Percentiles rank a stretch among this genome's conserved stretches.
Conservation (phyloP, 2,888 invertebrate species). For the Drosophila pseudotalamancana region DNA sequence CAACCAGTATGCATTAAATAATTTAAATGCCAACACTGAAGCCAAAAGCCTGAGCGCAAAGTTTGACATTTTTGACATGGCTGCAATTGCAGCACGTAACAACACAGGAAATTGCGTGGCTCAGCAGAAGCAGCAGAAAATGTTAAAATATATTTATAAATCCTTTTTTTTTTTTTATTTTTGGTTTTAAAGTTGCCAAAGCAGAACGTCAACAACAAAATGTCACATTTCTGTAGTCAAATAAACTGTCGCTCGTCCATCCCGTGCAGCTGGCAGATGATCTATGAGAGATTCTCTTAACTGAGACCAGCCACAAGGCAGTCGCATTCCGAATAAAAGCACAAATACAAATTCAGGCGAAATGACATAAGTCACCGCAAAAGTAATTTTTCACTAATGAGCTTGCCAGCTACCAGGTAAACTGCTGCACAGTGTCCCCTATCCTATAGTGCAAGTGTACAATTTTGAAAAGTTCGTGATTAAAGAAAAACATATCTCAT, state of each 20-base stretch:
- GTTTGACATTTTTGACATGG: constrained; percentile 62
- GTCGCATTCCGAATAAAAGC: constrained; percentile 52
- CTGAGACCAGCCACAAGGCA: constrained; percentile 42
- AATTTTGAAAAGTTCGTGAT: too few species aligned
- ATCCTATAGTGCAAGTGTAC: not conserved
- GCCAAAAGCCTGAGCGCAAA: constrained; percentile 21
- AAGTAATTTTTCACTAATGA: constrained; percentile 79
- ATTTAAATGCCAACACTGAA: constrained; percentile 29
- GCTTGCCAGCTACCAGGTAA: constrained; percentile 54
- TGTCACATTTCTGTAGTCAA: constrained; percentile 53
- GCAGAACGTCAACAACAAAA: constrained; percentile 6
- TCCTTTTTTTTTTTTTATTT: too few species aligned
- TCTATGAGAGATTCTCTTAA: constrained; percentile 67
- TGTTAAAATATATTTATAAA: constrained; percentile 7
- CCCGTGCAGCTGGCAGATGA: constrained; percentile 58
- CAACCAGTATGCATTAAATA: constrained; percentile 32
- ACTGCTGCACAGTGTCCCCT: constrained; percentile 1
- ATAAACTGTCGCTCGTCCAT: constrained; percentile 46
- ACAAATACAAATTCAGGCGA: constrained; percentile 72
- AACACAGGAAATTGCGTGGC: constrained; percentile 63
- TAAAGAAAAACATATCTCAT: not conserved
- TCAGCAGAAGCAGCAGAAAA: constrained; percentile 36
- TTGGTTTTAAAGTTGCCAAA: constrained; percentile 34
- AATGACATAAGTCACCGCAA: constrained; percentile 78
- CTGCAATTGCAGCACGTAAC: constrained; percentile 73